A percentile compares a stretch with the other conserved stretches of the same genome.
These are phyloP conservation scores for Mythimna vitellina DNA, from an alignment of 2,888 invertebrate genomes.

Conservation along the genomic window DNA sequence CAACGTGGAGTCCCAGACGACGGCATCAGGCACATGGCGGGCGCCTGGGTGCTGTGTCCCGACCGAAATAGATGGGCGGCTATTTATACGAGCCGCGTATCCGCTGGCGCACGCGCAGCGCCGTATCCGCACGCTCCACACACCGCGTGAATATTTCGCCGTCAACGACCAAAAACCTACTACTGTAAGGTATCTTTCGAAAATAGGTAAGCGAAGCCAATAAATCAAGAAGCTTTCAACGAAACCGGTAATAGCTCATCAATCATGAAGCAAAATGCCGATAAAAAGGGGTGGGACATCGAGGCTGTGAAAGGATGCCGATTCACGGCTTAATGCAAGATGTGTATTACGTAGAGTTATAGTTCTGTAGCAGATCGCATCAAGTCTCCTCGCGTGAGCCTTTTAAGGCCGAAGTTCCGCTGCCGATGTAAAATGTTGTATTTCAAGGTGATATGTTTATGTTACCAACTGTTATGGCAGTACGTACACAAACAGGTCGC, in stretches of 20 bases:
- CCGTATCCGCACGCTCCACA: slow-evolving; percentile 70
- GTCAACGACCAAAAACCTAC: slow-evolving; percentile 39
- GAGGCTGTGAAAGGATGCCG: slow-evolving; percentile 62
- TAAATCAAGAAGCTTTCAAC: slow-evolving; percentile 74
- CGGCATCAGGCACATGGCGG: slow-evolving; percentile 85
- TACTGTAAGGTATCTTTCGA: slow-evolving; percentile 55
- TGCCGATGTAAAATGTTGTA: slow-evolving; percentile 56
- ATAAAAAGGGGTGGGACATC: slow-evolving; percentile 69
- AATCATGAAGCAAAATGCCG: slow-evolving; percentile 80
- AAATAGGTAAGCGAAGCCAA: slow-evolving; percentile 63
- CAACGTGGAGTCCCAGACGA: slow-evolving; percentile 80
- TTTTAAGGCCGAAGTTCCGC: slow-evolving; percentile 59
- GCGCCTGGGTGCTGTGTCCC: slow-evolving; percentile 83
- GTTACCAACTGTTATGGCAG: slow-evolving; percentile 75
- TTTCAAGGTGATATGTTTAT: slow-evolving; percentile 70
- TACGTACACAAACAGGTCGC: slow-evolving; percentile 78
- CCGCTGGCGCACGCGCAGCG: slow-evolving; percentile 86
- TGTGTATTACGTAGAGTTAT: slow-evolving; percentile 28
- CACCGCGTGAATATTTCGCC: slow-evolving; percentile 76
- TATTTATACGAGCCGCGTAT: slow-evolving; percentile 87
- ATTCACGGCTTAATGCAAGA: slow-evolving; percentile 55
- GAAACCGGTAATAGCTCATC: slow-evolving; percentile 81
- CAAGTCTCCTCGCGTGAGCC: slow-evolving; percentile 46
- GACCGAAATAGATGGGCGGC: slow-evolving; percentile 85
- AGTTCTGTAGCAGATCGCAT: slow-evolving; percentile 44